These are phyloP conservation scores for Morone saxatilis DNA, from an alignment of 2,113 vertebrate genomes.

Conservation along the genomic window DNA sequence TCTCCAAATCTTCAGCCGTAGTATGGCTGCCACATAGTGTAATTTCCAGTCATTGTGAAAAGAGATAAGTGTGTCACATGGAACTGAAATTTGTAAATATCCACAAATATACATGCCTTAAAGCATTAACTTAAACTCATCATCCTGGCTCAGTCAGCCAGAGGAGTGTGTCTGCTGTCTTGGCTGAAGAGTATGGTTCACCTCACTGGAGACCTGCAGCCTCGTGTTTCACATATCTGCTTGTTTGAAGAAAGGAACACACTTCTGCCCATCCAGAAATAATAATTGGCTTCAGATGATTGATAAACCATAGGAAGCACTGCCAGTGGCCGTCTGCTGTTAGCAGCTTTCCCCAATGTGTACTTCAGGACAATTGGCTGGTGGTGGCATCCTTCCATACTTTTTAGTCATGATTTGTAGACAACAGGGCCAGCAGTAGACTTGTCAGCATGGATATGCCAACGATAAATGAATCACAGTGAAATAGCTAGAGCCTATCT, in stretches of 20 bases:
- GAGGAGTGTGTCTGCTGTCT: constrained; percentile 37
- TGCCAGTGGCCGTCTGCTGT: constrained; percentile 16
- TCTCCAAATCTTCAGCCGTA: constrained; percentile 45
- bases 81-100: constrained; percentile 52
- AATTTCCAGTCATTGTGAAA: constrained; percentile 48
- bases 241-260: constrained; percentile 36
- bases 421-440: constrained; percentile 14
- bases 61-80: constrained; percentile 26
- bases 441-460: not conserved
- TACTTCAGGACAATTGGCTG: constrained; percentile 5
- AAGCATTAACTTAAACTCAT: constrained; percentile 48
- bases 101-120: constrained; percentile 39
- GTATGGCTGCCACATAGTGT: constrained; percentile 48
- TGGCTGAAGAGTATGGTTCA: constrained; percentile 47
- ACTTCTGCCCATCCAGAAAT: constrained; percentile 35
- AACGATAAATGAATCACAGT: constrained; percentile 17
- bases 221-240: constrained; percentile 48
- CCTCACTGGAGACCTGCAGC: constrained; percentile 39
- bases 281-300: constrained; percentile 55
- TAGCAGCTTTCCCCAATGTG: constrained; percentile 6
- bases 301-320: constrained; percentile 28
- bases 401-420: constrained; percentile 35
- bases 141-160: constrained; percentile 46
- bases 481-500: not conserved
- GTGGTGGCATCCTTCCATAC: not conserved